Base-by-base conservation (phyloP, 2,888 invertebrate species). In the Drosophila mulleri region DNA sequence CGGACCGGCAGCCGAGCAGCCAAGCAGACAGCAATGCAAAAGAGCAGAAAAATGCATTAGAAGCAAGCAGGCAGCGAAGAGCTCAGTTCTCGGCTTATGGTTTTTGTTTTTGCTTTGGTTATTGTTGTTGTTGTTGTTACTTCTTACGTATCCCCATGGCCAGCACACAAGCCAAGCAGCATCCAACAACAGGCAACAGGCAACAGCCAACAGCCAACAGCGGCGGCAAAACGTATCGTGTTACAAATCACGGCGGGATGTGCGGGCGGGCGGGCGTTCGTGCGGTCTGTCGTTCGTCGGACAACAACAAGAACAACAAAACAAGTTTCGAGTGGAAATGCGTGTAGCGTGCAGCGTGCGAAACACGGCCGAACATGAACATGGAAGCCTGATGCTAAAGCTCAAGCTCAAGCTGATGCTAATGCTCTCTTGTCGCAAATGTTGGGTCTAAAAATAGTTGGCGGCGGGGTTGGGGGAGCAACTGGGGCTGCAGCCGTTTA, bases 301-400 rank as follows among this genome's bases (percentile, higher is more conserved):
- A 35, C 65, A 67, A n/a, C n/a, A 41, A 41, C 41, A 71, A 26
- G 3, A 29, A 50, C 60, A 67, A 67, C 64, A 42, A 80, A 87
- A 87, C 87, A 88, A 89, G 87, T 87, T 87, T 87, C 86, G 82
- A 86, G 85, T 86, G 86, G 88, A 86, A 89, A 86, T 87, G 86
- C 86, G 89, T 84, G 87, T 87, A 89, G 87, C 89, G 84, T 86
- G 89, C 84, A 84, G 84, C 84, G 88, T 88, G 88, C 84, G 88
- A 88, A 88, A 87, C 87, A 87, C 73, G 73, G 73, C 78, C 72
- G 81, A 85, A 88, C 86, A 88, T 83, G 82, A 82, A 87, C 83
- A 83, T 80, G 83, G 71, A 75, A 75, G 80, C 73, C 83, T 58
- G 57, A 42, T 62, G 71, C 66, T 59, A 39, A 39, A 59, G 56